Evolutionary conservation across 1,140 invertebrate species (phyloP), one percentile per base, ranked within the genome.

Genomic region (Trichonephila clavipes): DNA sequence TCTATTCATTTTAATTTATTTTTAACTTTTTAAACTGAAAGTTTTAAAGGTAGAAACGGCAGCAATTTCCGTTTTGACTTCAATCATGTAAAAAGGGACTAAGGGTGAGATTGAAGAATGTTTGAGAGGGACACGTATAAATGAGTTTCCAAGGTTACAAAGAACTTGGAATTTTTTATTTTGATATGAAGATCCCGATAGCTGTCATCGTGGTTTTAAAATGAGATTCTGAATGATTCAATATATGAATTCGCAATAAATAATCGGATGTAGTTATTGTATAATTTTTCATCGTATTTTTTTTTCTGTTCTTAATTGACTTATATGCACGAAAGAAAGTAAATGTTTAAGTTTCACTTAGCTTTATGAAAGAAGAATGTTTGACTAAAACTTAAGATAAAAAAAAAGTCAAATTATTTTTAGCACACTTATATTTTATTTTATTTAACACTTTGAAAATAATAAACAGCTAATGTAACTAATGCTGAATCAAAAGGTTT

Each of bases 41-140:
- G 64, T 89, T 89, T 19, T 18, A 62, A 81, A 88, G 28, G 2
- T 19, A 21, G 24, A n/a, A 34, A 72, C 28, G 16, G 81, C 58
- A 64, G 90, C 83, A 92, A 92, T 92, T 92, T 92, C 83, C 82
- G 64, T 92, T 92, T 61, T 66, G 44, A 81, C 82, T 92, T 85
- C 81, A 83, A 83, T 85, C 81, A 85, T 64, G 59, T 92, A 58
- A 66, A 91, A 28, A 40, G 58, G 72, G 86, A 62, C 44, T 34
- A 66, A 64, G 86, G 21, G 19, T 88, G 40, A 58, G 62, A 89
- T 51, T 51, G 64, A 51, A 89, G 88, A 72, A 72, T 62, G 34
- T 77, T 77, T 88, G 86, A 21, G 86, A 6, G n/a, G 61, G 61
- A n/a, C 59, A 34, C 34, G 24, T n/a, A n/a, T 51, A 51, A 85